Conservation (phyloP, 2,797 vertebrate genomes). For the Choloepus didactylus region DNA sequence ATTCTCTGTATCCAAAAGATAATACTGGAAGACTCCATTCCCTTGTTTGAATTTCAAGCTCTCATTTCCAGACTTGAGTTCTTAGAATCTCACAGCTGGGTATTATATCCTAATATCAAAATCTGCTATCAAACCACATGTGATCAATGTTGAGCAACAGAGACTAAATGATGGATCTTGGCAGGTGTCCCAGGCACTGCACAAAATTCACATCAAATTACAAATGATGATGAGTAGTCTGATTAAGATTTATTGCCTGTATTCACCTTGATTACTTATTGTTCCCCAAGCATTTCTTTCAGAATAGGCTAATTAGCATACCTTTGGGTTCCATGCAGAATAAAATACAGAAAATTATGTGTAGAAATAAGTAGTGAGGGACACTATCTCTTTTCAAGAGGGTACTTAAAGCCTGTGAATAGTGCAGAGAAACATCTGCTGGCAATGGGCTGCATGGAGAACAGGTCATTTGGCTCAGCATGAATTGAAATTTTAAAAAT, state of each 20-base stretch:
- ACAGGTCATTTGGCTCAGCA: slow-evolving; percentile 71
- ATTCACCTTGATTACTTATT: slow-evolving; percentile 88
- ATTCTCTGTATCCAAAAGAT: neutral
- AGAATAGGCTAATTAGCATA: slow-evolving; percentile 85
- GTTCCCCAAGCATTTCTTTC: slow-evolving; percentile 84
- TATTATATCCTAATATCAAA: slow-evolving; percentile 76
- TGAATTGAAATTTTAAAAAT: slow-evolving; percentile 77
- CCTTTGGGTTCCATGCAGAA: slow-evolving; percentile 76
- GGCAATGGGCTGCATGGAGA: neutral
- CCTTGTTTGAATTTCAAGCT: slow-evolving; percentile 46
- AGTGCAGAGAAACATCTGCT: slow-evolving; percentile 85
- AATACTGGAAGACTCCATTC: slow-evolving; percentile 14
- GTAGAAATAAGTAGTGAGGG: slow-evolving; percentile 78
- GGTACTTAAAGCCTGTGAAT: slow-evolving; percentile 84
- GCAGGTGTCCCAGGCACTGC: slow-evolving; percentile 84
- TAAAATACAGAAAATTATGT: slow-evolving; percentile 82
- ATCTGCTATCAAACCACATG: slow-evolving; percentile 73
- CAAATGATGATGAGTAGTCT: slow-evolving; percentile 85
- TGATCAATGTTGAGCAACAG: slow-evolving; percentile 83
- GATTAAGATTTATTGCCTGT: slow-evolving; percentile 89
- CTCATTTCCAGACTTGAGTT: slow-evolving; percentile 33
- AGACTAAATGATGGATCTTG: slow-evolving; percentile 84
- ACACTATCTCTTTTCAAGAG: slow-evolving; percentile 80
- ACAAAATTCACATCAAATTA: slow-evolving; percentile 86
- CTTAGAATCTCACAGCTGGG: slow-evolving; percentile 81